Evolutionary conservation across 2,113 vertebrate genomes (phyloP).

Genomic region (Greenwoodochromis staneri): DNA sequence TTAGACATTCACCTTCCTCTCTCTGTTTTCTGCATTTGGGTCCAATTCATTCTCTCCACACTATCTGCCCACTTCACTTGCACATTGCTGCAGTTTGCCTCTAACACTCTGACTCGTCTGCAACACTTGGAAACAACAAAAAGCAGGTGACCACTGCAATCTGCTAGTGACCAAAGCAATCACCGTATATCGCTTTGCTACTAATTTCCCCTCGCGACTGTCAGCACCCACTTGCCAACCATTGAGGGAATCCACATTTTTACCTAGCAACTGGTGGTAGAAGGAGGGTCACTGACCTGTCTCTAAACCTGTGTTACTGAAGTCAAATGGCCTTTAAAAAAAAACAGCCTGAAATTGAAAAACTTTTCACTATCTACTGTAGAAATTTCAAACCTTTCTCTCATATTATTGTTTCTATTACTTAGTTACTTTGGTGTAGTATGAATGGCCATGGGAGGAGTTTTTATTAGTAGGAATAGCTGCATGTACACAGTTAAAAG

Average conservation of each 20-base stretch:
- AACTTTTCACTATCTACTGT: background rate
- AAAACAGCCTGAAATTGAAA: background rate
- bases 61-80: background rate
- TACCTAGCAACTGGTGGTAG: fast-evolving
- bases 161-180: background rate
- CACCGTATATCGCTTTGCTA: background rate
- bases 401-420: background rate
- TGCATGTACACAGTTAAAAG: background rate
- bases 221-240: background rate
- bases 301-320: fast-evolving
- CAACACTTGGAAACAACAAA: background rate
- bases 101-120: background rate
- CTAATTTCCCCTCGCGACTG: fast-evolving
- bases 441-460: background rate
- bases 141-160: background rate
- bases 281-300: background rate
- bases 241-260: background rate
- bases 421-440: background rate
- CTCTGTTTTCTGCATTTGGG: background rate
- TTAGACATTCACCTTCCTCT: background rate
- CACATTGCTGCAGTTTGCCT: background rate
- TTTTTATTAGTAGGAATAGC: background rate
- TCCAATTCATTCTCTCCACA: background rate
- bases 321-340: background rate
- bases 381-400: background rate